A percentile compares a stretch with the other conserved stretches of the same genome.
These are phyloP conservation scores for Pachypsylla venusta DNA, from an alignment of 1,140 invertebrate species.

Conservation along the genomic window DNA sequence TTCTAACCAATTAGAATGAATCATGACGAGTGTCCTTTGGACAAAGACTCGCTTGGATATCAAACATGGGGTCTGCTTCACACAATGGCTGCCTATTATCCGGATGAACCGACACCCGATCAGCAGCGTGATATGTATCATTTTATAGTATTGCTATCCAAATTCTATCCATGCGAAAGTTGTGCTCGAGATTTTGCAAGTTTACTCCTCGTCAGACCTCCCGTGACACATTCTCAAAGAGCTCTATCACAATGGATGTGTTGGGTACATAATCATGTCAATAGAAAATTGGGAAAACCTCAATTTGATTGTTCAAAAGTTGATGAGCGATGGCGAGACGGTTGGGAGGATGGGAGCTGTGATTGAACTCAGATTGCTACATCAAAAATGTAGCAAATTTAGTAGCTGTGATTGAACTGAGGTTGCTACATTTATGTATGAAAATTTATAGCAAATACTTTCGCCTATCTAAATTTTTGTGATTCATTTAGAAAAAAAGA, in stretches of 20 bases:
- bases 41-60: slow-evolving; percentile 24
- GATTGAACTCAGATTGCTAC: too few species aligned
- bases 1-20: too few species aligned
- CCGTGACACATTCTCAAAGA: slow-evolving; percentile 50
- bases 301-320: slow-evolving; percentile 83
- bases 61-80: slow-evolving; percentile 87
- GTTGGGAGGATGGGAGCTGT: slow-evolving; percentile 92
- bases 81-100: slow-evolving; percentile 94
- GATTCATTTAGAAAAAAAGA: too few species aligned
- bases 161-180: slow-evolving; percentile 85
- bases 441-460: too few species aligned
- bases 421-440: too few species aligned
- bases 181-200: slow-evolving; percentile 72
- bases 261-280: slow-evolving; percentile 81
- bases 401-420: too few species aligned
- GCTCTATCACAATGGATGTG: slow-evolving; percentile 84
- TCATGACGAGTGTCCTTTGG: slow-evolving; percentile 18
- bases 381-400: too few species aligned
- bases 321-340: slow-evolving; percentile 85
- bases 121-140: slow-evolving; percentile 60
- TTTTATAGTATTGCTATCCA: slow-evolving; percentile 74
- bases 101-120: slow-evolving; percentile 55
- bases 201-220: slow-evolving; percentile 38
- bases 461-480: too few species aligned
- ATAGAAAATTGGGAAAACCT: slow-evolving; percentile 77